phyloP scores from a whole-genome alignment of 2,888 invertebrate species.

The Hemithea aestivaria region DNA sequence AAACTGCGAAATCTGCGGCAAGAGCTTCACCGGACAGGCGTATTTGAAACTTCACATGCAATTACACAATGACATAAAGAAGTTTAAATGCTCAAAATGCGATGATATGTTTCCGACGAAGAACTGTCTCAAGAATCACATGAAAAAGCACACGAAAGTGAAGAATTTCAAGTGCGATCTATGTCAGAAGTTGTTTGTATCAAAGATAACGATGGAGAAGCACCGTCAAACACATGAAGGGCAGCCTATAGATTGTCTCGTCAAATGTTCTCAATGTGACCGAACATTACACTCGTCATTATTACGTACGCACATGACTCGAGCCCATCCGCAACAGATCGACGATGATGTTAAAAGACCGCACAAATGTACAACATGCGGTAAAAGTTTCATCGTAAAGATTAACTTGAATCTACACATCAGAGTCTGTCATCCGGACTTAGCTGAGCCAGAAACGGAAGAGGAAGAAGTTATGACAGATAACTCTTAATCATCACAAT shows the following conservation, averaged over 20 bases:
- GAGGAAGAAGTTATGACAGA: slow-evolving; percentile 74
- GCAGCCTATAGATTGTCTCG: slow-evolving; percentile 67
- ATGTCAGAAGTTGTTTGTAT: slow-evolving; percentile 68
- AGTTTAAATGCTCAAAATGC: slow-evolving; percentile 71
- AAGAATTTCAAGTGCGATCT: slow-evolving; percentile 73
- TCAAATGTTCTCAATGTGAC: slow-evolving; percentile 69
- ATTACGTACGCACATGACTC: slow-evolving; percentile 57
- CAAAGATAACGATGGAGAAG: slow-evolving; percentile 73
- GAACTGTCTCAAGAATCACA: slow-evolving; percentile 69
- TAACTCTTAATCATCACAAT: slow-evolving; percentile 53
- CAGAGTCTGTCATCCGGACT: slow-evolving; percentile 68
- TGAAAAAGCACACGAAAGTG: slow-evolving; percentile 73
- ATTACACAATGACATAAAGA: slow-evolving; percentile 69
- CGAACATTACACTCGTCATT: slow-evolving; percentile 67
- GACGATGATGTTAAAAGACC: slow-evolving; percentile 71
- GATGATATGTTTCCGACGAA: slow-evolving; percentile 73
- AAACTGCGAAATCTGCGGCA: slow-evolving; percentile 68
- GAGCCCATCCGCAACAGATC: slow-evolving; percentile 57
- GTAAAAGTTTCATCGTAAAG: slow-evolving; percentile 70
- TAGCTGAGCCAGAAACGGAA: slow-evolving; percentile 69
- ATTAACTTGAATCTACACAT: slow-evolving; percentile 71
- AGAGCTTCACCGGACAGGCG: slow-evolving; percentile 70
- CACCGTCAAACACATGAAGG: slow-evolving; percentile 67
- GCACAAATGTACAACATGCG: slow-evolving; percentile 68
- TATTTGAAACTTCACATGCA: slow-evolving; percentile 73